Evolutionary conservation across 1,140 invertebrate species (phyloP).

Genomic region (Agrypnia vestita): DNA sequence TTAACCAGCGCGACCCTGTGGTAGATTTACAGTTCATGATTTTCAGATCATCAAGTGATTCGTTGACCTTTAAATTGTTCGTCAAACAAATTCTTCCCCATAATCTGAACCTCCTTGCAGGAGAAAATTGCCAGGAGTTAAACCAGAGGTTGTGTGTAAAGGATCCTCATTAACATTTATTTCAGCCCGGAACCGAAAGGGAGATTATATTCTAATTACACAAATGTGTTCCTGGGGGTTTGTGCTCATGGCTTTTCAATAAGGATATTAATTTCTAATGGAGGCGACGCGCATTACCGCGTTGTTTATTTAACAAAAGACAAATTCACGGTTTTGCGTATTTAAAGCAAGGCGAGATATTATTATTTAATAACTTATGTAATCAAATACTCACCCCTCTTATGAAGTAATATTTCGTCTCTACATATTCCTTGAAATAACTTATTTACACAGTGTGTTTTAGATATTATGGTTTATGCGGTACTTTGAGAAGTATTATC

Average conservation of each 20-base stretch:
- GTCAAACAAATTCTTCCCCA: constrained; percentile 2
- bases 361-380: too few relatives aligned
- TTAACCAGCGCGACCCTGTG: too few relatives aligned
- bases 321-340: constrained; percentile 6
- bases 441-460: too few relatives aligned
- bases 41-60: too few relatives aligned
- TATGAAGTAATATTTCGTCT: too few relatives aligned
- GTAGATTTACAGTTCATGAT: too few relatives aligned
- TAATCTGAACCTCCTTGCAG: constrained; percentile 5
- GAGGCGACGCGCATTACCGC: not conserved
- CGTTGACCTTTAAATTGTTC: not conserved
- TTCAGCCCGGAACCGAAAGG: constrained; percentile 9
- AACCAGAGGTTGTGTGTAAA: constrained; percentile 16
- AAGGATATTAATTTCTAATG: constrained; percentile 24
- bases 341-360: too few relatives aligned
- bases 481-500: too few relatives aligned
- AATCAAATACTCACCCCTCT: not conserved
- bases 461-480: too few relatives aligned
- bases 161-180: constrained; percentile 32
- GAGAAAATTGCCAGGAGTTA: constrained; percentile 14
- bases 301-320: constrained; percentile 13
- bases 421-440: too few relatives aligned
- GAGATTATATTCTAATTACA: constrained; percentile 31
- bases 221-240: constrained; percentile 13
- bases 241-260: constrained; percentile 21